These are phyloP conservation scores for Scolanthus callimorphus DNA, from an alignment of 92 coral and sea anemone genomes.

Conservation along the genomic window DNA sequence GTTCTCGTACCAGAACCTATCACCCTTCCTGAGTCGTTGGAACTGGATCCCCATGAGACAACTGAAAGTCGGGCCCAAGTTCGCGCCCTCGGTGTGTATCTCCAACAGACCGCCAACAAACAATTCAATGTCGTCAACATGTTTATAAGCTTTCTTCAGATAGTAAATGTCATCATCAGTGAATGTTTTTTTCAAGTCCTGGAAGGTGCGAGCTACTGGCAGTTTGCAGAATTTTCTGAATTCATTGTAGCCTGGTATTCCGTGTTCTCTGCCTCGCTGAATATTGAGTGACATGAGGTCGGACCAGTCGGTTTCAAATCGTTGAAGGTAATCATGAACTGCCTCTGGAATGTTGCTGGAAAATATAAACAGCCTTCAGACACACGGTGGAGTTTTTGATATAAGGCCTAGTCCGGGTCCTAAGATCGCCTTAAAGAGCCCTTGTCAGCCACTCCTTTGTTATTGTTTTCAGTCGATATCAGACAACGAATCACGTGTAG, in stretches of 20 bases:
- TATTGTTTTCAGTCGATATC: too few species aligned
- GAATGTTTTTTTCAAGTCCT: neutral
- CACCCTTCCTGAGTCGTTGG: slow-evolving; percentile 21
- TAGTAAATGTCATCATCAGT: neutral
- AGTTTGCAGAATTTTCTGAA: slow-evolving; percentile 21
- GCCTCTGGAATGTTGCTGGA: slow-evolving; percentile 33
- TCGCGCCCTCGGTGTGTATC: slow-evolving; percentile 8
- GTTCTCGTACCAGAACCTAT: slow-evolving; percentile 50
- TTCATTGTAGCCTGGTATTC: slow-evolving; percentile 42
- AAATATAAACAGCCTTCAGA: too few species aligned
- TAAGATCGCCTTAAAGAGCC: too few species aligned
- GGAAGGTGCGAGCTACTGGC: slow-evolving; percentile 2
- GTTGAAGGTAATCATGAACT: slow-evolving; percentile 31
- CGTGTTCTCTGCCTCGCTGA: slow-evolving; percentile 61
- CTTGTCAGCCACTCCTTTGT: too few species aligned
- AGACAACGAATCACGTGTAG: too few species aligned
- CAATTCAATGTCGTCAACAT: slow-evolving; percentile 26
- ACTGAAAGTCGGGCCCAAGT: slow-evolving; percentile 30
- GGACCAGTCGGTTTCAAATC: slow-evolving; percentile 18
- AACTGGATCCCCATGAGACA: slow-evolving; percentile 24
- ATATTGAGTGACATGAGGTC: slow-evolving; percentile 54
- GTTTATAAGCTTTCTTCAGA: slow-evolving; percentile 4
- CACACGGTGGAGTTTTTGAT: too few species aligned
- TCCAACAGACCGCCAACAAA: slow-evolving; percentile 32
- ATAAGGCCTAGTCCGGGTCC: too few species aligned